Evolutionary conservation across 2,113 vertebrate species (phyloP), one percentile per base, ranked within the genome.

Genomic region (Hyla sarda): DNA sequence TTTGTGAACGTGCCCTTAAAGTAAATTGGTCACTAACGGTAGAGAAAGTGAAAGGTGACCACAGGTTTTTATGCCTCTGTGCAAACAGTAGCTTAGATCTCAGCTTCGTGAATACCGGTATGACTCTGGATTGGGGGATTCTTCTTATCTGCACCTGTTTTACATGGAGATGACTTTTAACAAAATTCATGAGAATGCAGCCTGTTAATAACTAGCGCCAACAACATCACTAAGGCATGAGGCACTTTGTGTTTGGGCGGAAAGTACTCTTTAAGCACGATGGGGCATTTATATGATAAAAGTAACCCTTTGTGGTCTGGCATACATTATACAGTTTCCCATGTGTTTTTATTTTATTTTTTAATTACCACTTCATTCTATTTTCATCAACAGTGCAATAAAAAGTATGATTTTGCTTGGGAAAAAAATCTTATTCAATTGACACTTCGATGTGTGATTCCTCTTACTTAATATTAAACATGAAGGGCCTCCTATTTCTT

Each of bases 331-430:
- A 45, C n/a, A 47, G 16, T 21, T 75, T 19, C 32, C 52, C 58
- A n/a, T 83, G 30, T 4, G 17, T n/a, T 30, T 72, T 58, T 74
- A 72, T 23, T 23, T 74, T 41, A 48, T 37, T 28, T 25, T 73
- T 75, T 28, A 41, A 54, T 72, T 50, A 6, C 82, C 67, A 72
- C 65, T 52, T 45, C 8, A 50, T 52, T 52, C 65, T 75, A 5
- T 23, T 76, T 76, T 19, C 32, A 41, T 76, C n/a, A 48, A 65
- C 37, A 14, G 83, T 76, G 73, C 72, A 84, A 84, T 76, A 84
- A 56, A 76, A 74, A 76, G n/a, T 41, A 62, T 72, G 28, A 76
- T 30, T 25, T 76, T 34, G 72, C 54, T 41, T 84, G 37, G 19
- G 8, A 30, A 34, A 56, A 47, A 82, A 50, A 32, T 41, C 4